Percentiles rank a stretch among this genome's conserved stretches.
These are phyloP conservation scores for Drosophila parabipectinata DNA, from an alignment of 1,140 invertebrate genomes.

Conservation along the genomic window DNA sequence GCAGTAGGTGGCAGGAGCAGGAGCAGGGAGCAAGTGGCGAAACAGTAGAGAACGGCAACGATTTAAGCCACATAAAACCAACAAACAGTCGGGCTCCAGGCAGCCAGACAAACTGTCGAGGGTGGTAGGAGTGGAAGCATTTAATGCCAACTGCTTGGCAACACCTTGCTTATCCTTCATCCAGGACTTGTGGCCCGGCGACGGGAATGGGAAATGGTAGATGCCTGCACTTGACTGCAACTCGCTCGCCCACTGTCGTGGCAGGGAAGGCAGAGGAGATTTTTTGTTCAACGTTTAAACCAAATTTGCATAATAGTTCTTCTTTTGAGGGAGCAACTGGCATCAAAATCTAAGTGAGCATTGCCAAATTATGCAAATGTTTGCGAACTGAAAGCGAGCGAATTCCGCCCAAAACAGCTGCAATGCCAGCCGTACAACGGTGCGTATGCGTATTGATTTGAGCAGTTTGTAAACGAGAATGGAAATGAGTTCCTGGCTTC, in stretches of 20 bases:
- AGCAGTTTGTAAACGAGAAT: slow-evolving; percentile 17
- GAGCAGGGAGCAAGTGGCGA: too few species aligned
- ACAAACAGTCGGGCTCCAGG: slow-evolving; percentile 35
- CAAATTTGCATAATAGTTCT: slow-evolving; percentile 72
- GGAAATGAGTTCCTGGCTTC: neutral
- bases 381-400: slow-evolving; percentile 47
- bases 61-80: slow-evolving; percentile 72
- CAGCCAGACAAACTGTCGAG: slow-evolving; percentile 54
- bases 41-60: slow-evolving; percentile 36
- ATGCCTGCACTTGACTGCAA: slow-evolving; percentile 59
- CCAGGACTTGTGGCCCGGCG: slow-evolving; percentile 4
- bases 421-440: slow-evolving; percentile 40
- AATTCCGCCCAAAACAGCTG: slow-evolving; percentile 20
- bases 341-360: slow-evolving; percentile 67
- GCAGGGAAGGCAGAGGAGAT: slow-evolving; percentile 18
- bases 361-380: slow-evolving; percentile 78
- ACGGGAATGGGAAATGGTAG: neutral
- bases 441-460: slow-evolving; percentile 71
- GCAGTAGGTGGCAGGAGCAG: too few species aligned
- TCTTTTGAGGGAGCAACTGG: slow-evolving; percentile 38
- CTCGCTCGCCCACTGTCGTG: slow-evolving; percentile 33
- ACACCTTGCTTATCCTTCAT: slow-evolving; percentile 51
- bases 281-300: slow-evolving; percentile 59
- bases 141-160: slow-evolving; percentile 59
- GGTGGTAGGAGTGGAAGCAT: neutral